Evolutionary conservation across 2,797 vertebrate genomes (phyloP).

Genomic region (Sebastiscus tertius): DNA sequence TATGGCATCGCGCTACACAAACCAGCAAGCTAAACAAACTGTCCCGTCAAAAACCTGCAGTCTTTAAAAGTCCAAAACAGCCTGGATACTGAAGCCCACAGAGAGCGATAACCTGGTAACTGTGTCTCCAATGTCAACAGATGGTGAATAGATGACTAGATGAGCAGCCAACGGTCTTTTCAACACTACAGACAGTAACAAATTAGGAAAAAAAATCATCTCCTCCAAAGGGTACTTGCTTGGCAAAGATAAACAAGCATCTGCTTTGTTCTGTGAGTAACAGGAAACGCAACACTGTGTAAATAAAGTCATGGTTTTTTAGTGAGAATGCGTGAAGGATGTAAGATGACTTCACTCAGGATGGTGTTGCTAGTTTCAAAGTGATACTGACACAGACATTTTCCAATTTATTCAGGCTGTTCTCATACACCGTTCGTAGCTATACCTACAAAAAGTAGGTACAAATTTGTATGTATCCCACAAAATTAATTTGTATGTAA

Average conservation of each 20-base stretch:
- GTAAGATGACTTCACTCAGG: neutral
- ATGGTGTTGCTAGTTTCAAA: neutral
- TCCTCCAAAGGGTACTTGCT: constrained; percentile 33
- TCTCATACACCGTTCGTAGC: neutral
- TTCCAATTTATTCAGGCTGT: neutral
- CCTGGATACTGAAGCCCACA: constrained; percentile 3
- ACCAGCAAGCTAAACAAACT: constrained; percentile 31
- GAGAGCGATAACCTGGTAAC: constrained; percentile 45
- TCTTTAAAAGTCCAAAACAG: neutral
- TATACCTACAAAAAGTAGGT: neutral
- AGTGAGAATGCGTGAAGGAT: constrained; percentile 2
- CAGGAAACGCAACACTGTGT: neutral
- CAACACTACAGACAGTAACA: constrained; percentile 46
- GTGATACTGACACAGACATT: neutral
- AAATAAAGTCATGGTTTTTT: constrained; percentile 13
- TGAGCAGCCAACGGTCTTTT: constrained; percentile 46
- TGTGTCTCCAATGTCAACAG: constrained; percentile 53
- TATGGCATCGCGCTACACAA: neutral
- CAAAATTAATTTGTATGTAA: neutral
- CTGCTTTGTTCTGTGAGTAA: constrained; percentile 45
- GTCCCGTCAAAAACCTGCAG: constrained; percentile 19
- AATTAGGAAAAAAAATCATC: constrained; percentile 38
- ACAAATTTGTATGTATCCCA: neutral
- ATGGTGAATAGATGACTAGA: constrained; percentile 56
- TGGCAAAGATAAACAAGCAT: constrained; percentile 49